These are phyloP conservation scores for Colostygia pectinataria DNA, from an alignment of 2,888 invertebrate species.

Conservation along the genomic window DNA sequence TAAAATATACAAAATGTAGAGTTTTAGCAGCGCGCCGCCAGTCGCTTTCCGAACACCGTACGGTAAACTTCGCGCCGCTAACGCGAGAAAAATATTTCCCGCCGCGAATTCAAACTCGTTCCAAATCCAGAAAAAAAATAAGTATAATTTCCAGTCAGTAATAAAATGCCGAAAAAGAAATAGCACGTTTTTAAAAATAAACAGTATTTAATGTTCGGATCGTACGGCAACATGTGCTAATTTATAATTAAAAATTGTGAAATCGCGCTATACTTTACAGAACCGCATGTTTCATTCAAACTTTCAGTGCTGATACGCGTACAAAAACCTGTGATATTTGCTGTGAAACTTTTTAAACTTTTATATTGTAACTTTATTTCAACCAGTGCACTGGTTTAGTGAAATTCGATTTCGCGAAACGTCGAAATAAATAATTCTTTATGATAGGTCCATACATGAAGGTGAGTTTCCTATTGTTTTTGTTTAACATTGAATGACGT, in stretches of 20 bases:
- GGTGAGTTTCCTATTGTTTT: constrained; percentile 61
- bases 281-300: constrained; percentile 50
- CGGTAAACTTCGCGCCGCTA: constrained; percentile 59
- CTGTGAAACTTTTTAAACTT: constrained; percentile 62
- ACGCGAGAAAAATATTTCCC: constrained; percentile 51
- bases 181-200: constrained; percentile 38
- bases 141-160: constrained; percentile 46
- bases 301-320: constrained; percentile 40
- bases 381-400: constrained; percentile 62
- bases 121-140: constrained; percentile 46
- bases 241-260: constrained; percentile 46
- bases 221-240: constrained; percentile 53
- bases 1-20: constrained; percentile 68
- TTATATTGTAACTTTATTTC: constrained; percentile 29
- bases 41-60: constrained; percentile 71
- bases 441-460: constrained; percentile 83
- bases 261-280: constrained; percentile 55
- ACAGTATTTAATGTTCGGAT: constrained; percentile 31
- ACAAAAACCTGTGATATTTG: constrained; percentile 66
- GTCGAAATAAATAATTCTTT: constrained; percentile 67
- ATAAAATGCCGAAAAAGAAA: constrained; percentile 78
- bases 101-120: constrained; percentile 66
- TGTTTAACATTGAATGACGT: constrained; percentile 32
- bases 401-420: constrained; percentile 78
- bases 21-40: constrained; percentile 66